Evolutionary conservation across 1,140 invertebrate species (phyloP).

Genomic region (Glomeris maerens): DNA sequence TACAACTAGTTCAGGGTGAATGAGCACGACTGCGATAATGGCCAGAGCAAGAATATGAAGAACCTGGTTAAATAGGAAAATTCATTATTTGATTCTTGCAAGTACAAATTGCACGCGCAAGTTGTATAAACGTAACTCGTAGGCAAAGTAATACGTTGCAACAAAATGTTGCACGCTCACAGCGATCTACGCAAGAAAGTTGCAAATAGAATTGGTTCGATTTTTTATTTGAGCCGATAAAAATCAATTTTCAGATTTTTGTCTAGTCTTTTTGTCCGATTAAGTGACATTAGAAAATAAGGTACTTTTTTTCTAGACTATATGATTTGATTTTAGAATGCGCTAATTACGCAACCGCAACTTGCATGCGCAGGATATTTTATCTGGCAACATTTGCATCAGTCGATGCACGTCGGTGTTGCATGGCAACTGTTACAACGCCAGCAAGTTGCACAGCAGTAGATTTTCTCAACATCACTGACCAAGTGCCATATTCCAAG

Average conservation of each 20-base stretch:
- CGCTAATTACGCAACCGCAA: too few species aligned
- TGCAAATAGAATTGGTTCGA: not conserved
- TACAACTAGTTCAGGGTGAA: conserved; percentile 38
- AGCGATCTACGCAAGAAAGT: conserved; percentile 4
- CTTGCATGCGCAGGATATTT: conserved; percentile 9
- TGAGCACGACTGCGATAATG: conserved; percentile 53
- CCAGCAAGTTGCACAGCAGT: not conserved
- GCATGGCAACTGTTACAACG: not conserved
- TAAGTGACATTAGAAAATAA: too few species aligned
- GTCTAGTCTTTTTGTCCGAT: too few species aligned
- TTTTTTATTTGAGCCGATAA: not conserved
- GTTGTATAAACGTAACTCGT: not conserved
- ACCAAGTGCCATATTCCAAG: conserved; percentile 69
- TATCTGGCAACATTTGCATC: not conserved
- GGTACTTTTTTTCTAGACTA: too few species aligned
- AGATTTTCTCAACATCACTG: conserved; percentile 24
- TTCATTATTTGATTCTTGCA: not conserved
- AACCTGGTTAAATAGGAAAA: conserved; percentile 38
- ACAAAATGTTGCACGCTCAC: conserved; percentile 4
- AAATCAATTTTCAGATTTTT: too few species aligned
- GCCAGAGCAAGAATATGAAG: conserved; percentile 52
- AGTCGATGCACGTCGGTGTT: not conserved
- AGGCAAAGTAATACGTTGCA: not conserved
- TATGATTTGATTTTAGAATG: too few species aligned
- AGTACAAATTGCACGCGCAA: not conserved